Conservation (phyloP, 2,888 invertebrate species). For the Cancer borealis region DNA sequence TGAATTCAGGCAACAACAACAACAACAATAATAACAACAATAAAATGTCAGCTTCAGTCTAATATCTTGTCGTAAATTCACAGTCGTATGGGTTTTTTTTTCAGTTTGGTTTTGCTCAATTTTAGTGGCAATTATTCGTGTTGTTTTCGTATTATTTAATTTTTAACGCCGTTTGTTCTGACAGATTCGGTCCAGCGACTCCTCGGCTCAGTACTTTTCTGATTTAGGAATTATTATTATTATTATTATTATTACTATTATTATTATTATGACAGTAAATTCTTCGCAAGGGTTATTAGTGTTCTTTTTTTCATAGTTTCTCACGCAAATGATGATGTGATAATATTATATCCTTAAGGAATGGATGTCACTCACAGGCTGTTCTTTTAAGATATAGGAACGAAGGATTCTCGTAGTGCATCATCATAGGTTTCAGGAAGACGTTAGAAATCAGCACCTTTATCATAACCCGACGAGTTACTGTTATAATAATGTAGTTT, state of each 20-base stretch:
- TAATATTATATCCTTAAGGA: background rate
- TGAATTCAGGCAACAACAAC: background rate
- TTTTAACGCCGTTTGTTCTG: background rate
- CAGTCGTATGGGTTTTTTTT: background rate
- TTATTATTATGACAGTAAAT: constrained; percentile 48
- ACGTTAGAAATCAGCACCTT: background rate
- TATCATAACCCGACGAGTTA: background rate
- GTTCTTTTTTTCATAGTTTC: background rate
- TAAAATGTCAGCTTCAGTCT: background rate
- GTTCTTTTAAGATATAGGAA: background rate
- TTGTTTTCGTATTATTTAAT: background rate
- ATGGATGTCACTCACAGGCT: background rate
- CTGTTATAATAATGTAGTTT: constrained; percentile 44
- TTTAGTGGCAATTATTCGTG: constrained; percentile 48
- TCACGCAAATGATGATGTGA: background rate
- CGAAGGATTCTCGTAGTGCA: background rate
- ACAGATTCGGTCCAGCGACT: constrained; percentile 33
- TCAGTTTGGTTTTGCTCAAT: constrained; percentile 28
- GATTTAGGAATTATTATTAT: background rate
- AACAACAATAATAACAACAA: background rate
- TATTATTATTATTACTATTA: constrained; percentile 44
- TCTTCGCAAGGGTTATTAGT: background rate
- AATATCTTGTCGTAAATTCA: background rate
- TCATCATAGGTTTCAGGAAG: background rate
- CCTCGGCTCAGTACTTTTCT: background rate